These are phyloP conservation scores for Proteles cristata DNA, from an alignment of 2,113 vertebrate genomes.

Conservation along the genomic window DNA sequence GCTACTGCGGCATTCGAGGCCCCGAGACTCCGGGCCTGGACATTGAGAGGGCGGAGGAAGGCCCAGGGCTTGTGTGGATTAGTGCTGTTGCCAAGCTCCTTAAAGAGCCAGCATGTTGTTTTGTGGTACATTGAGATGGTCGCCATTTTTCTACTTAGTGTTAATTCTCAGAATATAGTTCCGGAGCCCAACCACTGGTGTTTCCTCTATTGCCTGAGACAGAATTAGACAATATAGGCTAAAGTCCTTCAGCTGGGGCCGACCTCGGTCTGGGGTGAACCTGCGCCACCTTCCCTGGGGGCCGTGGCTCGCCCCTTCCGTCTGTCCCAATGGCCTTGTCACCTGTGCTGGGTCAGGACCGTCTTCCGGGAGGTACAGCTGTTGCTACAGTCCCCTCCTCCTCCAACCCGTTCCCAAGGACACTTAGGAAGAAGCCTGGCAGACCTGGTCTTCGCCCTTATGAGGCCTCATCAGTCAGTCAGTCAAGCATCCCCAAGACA, in stretches of 20 bases:
- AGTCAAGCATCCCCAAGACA: too few species aligned
- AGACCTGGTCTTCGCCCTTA: background rate
- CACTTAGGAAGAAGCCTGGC: slow-evolving; percentile 66
- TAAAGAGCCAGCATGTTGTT: fast-evolving
- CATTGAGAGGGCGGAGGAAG: fast-evolving
- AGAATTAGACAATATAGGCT: fast-evolving
- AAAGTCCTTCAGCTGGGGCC: background rate
- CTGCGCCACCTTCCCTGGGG: fast-evolving
- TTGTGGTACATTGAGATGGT: too few species aligned
- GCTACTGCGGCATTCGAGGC: fast-evolving
- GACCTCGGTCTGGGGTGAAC: too few species aligned
- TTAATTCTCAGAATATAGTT: too few species aligned
- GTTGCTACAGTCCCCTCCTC: fast-evolving
- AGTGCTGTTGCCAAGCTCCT: background rate
- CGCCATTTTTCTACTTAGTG: background rate
- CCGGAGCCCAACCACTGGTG: background rate
- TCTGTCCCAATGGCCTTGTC: background rate
- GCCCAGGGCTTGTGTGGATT: fast-evolving
- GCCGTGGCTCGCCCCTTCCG: fast-evolving
- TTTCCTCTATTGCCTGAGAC: background rate
- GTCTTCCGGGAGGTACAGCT: background rate
- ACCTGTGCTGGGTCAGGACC: background rate
- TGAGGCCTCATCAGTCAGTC: background rate
- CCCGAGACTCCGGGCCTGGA: background rate
- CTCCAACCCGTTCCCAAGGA: slow-evolving; percentile 24